Evolutionary conservation across 1,140 invertebrate species (phyloP), one percentile per base, ranked within the genome.

Genomic region (Pseudomyrmex concolor): DNA sequence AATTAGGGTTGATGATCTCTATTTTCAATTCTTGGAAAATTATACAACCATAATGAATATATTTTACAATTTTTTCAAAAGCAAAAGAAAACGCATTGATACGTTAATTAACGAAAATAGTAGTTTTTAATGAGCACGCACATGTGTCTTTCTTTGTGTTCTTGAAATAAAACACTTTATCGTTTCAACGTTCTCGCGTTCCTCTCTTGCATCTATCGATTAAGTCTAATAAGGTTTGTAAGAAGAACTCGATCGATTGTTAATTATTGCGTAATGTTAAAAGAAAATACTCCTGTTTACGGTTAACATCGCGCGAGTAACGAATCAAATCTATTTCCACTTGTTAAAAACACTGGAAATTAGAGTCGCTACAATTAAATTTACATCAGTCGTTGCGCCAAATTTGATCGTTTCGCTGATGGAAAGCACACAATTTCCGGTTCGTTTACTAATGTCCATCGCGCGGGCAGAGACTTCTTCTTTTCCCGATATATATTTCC

Each of bases 391-490:
- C n/a, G 22, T 19, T 77, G 63, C 63, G 66, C 66, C 66, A 67
- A 67, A 63, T 67, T 50, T 66, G 15, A 54, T 80, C 54, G 50
- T 70, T 70, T 10, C 22, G 45, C 66, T 71, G 64, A 80, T 80
- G 19, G 76, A 80, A 71, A 71, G 66, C 66, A 80, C 66, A 71
- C 63, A 76, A 80, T 80, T 80, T 80, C 76, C 66, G 54, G 66
- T 71, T 71, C 76, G 76, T 80, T 80, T 80, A 80, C 55, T 71
- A 71, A 80, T 80, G 66, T 80, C 54, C 5, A 34, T 48, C 67
- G 70, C 22, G 54, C 43, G 64, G 15, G 70, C 43, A 13, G 22
- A 80, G 54, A 43, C 66, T 80, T 70, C 54, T 78, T 10, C 54
- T 80, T 50, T 19, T 43, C 43, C 19, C 55, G 66, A 80, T 80